phyloP scores from a whole-genome alignment of 2,888 invertebrate species.

The Caenorhabditis virilis region DNA sequence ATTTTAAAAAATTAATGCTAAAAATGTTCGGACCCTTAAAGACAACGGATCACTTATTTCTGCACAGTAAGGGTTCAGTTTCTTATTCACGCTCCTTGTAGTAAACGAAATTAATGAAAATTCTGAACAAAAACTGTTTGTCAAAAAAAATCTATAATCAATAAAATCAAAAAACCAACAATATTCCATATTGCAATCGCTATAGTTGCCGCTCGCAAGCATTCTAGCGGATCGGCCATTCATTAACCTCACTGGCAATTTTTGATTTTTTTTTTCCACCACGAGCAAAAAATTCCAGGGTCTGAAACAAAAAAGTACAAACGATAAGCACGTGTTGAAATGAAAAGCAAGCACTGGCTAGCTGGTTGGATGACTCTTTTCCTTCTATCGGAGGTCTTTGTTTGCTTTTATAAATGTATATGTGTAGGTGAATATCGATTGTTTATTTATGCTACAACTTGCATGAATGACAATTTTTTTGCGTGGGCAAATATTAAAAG shows the following conservation, averaged over 20 bases:
- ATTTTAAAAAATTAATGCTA: too few species aligned
- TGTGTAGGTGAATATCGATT: neutral
- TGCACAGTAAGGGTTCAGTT: too few species aligned
- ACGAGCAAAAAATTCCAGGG: neutral
- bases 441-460: neutral
- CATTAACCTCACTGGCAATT: neutral
- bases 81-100: too few species aligned
- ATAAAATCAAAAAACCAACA: too few species aligned
- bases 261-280: neutral
- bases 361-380: neutral
- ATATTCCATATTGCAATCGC: slow-evolving; percentile 63
- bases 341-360: neutral
- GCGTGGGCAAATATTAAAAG: too few species aligned
- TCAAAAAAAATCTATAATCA: neutral
- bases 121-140: neutral
- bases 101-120: too few species aligned
- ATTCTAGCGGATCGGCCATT: slow-evolving; percentile 63
- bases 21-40: too few species aligned
- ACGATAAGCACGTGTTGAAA: neutral
- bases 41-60: too few species aligned
- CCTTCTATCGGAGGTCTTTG: neutral
- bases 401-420: neutral
- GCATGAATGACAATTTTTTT: too few species aligned
- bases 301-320: neutral
- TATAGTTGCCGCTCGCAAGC: slow-evolving; percentile 56